phyloP scores from a whole-genome alignment of 2,797 vertebrate species.

The Mormyrus proboscirostris region DNA sequence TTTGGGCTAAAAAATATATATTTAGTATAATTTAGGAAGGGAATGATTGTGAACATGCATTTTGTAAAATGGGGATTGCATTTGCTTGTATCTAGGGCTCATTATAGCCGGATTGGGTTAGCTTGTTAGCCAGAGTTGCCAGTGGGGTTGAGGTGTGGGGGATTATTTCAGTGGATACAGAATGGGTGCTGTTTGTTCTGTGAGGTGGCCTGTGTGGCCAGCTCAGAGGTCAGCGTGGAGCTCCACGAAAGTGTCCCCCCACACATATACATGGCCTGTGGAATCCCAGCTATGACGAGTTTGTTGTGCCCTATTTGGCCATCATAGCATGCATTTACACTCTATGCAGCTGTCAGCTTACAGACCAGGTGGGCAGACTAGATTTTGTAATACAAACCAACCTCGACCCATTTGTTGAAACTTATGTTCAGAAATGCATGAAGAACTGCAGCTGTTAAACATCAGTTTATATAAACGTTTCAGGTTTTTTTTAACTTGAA shows the following conservation, averaged over 20 bases:
- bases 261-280: background rate
- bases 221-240: background rate
- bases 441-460: background rate
- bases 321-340: background rate
- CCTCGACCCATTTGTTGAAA: background rate
- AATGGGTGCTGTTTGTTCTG: background rate
- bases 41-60: background rate
- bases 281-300: background rate
- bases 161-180: background rate
- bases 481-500: background rate
- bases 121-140: background rate
- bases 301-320: background rate
- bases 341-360: background rate
- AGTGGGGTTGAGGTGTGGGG: background rate
- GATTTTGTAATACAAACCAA: background rate
- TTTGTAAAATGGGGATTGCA: background rate
- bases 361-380: background rate
- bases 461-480: background rate
- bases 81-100: background rate
- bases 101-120: background rate
- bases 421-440: background rate
- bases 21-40: slow-evolving; percentile 10
- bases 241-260: background rate
- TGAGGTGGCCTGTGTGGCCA: background rate
- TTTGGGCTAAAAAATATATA: background rate